These are phyloP conservation scores for Drosophila novamexicana DNA, from an alignment of 1,140 invertebrate genomes.

Conservation along the genomic window DNA sequence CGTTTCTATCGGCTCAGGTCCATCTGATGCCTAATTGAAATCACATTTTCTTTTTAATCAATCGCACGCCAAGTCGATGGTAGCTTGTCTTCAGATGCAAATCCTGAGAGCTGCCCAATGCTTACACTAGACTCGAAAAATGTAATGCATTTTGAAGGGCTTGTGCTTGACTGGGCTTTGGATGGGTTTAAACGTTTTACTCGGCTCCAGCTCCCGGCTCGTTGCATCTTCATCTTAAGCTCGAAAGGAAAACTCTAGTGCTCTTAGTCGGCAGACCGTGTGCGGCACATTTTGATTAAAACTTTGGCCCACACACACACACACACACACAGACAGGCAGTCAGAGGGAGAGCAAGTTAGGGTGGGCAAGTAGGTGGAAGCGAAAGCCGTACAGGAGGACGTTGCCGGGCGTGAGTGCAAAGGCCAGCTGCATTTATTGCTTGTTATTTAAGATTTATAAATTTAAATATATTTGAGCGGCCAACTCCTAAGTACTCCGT, in stretches of 20 bases:
- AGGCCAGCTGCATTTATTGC: conserved; percentile 72
- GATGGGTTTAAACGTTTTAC: conserved; percentile 11
- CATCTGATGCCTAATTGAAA: too few species aligned
- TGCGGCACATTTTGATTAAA: conserved; percentile 75
- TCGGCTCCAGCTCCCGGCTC: background rate
- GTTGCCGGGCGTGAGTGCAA: conserved; percentile 15
- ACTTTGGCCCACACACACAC: conserved; percentile 42
- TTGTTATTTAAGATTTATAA: conserved; percentile 81
- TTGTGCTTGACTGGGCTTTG: conserved; percentile 47
- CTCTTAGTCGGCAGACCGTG: conserved; percentile 24
- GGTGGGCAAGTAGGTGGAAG: background rate
- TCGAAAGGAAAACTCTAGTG: conserved; percentile 6
- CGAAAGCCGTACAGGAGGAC: background rate
- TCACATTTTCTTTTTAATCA: background rate
- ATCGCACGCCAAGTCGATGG: background rate
- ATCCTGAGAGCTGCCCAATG: background rate
- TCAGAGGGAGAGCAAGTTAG: background rate
- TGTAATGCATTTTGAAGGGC: conserved; percentile 60
- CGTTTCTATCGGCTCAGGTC: too few species aligned
- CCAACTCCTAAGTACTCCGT: conserved; percentile 65
- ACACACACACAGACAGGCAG: background rate
- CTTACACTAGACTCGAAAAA: conserved; percentile 17
- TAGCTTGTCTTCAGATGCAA: background rate
- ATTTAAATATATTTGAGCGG: conserved; percentile 77
- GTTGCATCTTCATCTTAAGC: background rate